Base-by-base conservation (phyloP, 2,113 vertebrate species). In the Meriones unguiculatus region DNA sequence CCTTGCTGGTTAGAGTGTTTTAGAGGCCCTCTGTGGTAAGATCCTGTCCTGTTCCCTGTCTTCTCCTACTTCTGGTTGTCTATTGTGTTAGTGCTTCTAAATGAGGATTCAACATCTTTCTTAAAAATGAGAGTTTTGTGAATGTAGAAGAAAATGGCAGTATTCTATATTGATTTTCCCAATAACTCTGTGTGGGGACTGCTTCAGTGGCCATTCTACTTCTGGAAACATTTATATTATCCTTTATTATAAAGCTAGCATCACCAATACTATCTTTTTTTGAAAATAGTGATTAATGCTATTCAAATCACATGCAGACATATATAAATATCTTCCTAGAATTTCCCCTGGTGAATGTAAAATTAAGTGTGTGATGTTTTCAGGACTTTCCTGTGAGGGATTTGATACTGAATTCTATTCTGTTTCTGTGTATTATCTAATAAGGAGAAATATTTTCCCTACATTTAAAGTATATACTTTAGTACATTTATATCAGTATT, bases 331-430 rank as follows among this genome's bases (percentile, higher is more conserved):
- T 86, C 38, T 86, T 50, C 38, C 32, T 38, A 84, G 7, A 38
- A 72, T 93, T 97, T 80, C n/a, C 82, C 73, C 57, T 41, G 12
- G 78, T 93, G 52, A 94, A 93, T 46, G 18, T 76, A 93, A 91
- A 93, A 88, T 84, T 96, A 94, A 88, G 78, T 89, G 85, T 41
- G 64, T 41, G 77, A 25, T 77, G 24, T 9, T 94, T 91, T 82
- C 30, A 82, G 73, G 76, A 64, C 2, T 89, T 96, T 88, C 41
- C 57, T 91, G 73, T 81, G 78, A 96, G 54, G 75, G 82, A 95
- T 86, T 97, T 75, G 76, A 81, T 88, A 67, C 25, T 80, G 38
- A 97, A 90, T 94, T 91, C 80, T 95, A 87, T 85, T 35, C 46
- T 54, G n/a, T 82, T 95, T 87, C 73, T 64, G 91, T 64, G 64